These are phyloP conservation scores for Cotesia chilonis DNA, from an alignment of 1,140 invertebrate genomes.

Conservation along the genomic window DNA sequence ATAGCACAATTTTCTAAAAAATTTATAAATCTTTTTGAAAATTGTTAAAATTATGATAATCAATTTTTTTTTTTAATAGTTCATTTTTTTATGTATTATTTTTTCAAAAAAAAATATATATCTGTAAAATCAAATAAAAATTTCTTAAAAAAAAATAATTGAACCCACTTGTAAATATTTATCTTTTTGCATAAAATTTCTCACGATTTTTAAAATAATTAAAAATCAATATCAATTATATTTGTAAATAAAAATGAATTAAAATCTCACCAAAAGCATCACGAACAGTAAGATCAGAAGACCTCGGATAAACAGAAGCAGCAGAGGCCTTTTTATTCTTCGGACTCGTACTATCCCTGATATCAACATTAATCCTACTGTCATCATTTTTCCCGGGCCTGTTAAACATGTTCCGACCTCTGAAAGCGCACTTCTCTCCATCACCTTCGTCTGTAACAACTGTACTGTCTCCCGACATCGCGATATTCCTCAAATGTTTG, in stretches of 20 bases:
- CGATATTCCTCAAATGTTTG: background rate
- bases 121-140: too few relatives aligned
- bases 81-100: too few relatives aligned
- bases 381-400: constrained; percentile 33
- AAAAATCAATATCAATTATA: background rate
- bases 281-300: constrained; percentile 43
- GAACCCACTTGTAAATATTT: too few relatives aligned
- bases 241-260: background rate
- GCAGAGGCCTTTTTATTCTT: constrained; percentile 45
- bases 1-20: too few relatives aligned
- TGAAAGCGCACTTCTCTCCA: constrained; percentile 16
- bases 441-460: constrained; percentile 16
- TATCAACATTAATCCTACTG: constrained; percentile 4
- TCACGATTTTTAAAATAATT: background rate
- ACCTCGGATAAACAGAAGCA: constrained; percentile 50
- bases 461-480: constrained; percentile 17
- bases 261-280: constrained; percentile 57
- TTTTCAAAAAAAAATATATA: too few relatives aligned
- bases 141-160: too few relatives aligned
- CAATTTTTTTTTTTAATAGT: too few relatives aligned
- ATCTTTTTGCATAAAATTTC: background rate
- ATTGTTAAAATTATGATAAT: too few relatives aligned
- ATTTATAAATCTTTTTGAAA: too few relatives aligned
- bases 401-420: constrained; percentile 40
- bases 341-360: constrained; percentile 35